Evolutionary conservation across 2,888 invertebrate genomes (phyloP).

Genomic region (Oxycera nigricornis): DNA sequence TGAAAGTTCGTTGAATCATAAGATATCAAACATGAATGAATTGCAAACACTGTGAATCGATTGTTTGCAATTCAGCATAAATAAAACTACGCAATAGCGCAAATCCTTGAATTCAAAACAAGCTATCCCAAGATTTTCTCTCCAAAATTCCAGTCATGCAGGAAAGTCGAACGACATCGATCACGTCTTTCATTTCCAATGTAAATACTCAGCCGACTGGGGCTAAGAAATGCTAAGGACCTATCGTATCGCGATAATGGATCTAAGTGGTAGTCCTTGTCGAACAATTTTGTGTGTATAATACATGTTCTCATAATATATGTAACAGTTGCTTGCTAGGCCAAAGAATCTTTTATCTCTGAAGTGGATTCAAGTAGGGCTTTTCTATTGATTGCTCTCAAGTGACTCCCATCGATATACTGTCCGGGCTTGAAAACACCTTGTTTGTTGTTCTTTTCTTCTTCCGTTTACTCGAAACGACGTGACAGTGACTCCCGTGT

Average conservation of each 20-base stretch:
- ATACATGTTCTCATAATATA: not conserved
- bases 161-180: no score
- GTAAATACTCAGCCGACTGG: not conserved
- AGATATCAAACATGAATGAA: no score
- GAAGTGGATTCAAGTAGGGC: slow-evolving; percentile 22
- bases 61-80: no score
- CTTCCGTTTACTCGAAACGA: not conserved
- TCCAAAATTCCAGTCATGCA: no score
- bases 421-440: not conserved
- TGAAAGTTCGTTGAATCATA: no score
- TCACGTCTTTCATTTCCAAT: no score
- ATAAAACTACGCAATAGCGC: no score
- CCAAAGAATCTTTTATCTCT: slow-evolving; percentile 9
- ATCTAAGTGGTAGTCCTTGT: slow-evolving; percentile 22
- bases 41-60: no score
- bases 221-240: not conserved
- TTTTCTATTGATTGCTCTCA: slow-evolving; percentile 31
- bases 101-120: no score
- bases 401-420: not conserved
- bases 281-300: not conserved
- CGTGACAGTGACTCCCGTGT: slow-evolving; percentile 15
- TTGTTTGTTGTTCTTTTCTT: slow-evolving; percentile 16
- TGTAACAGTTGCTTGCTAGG: not conserved
- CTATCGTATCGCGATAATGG: slow-evolving; percentile 22
- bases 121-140: no score